These are phyloP conservation scores for Drosophila paulistorum DNA, from an alignment of 1,140 invertebrate species.

Conservation along the genomic window DNA sequence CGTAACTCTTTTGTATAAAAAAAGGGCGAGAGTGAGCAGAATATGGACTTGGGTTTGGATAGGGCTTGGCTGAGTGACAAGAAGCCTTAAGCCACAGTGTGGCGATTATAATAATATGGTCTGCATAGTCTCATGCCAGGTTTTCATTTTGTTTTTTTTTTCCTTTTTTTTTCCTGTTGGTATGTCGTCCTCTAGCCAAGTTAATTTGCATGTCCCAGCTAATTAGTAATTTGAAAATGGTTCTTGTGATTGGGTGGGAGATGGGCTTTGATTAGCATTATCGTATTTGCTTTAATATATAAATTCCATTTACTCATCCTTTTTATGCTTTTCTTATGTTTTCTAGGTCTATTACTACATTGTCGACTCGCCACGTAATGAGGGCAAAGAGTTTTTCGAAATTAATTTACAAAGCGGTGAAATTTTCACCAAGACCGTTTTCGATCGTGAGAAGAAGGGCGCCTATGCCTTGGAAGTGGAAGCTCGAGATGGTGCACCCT, in stretches of 20 bases:
- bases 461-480: slow-evolving; percentile 97
- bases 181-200: slow-evolving; percentile 65
- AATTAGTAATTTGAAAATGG: slow-evolving; percentile 57
- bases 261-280: slow-evolving; percentile 66
- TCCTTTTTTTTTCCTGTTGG: slow-evolving; percentile 16
- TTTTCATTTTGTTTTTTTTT: slow-evolving; percentile 24
- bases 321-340: slow-evolving; percentile 29
- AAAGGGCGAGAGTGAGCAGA: not conserved
- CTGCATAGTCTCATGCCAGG: slow-evolving; percentile 51
- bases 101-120: slow-evolving; percentile 76
- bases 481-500: slow-evolving; percentile 95
- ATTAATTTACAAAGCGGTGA: slow-evolving; percentile 97
- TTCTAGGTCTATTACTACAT: slow-evolving; percentile 94
- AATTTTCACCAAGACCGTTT: slow-evolving; percentile 96
- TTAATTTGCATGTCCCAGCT: slow-evolving; percentile 76
- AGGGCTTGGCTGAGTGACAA: slow-evolving; percentile 25
- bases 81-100: slow-evolving; percentile 38
- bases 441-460: slow-evolving; percentile 97
- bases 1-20: slow-evolving; percentile 33
- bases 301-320: slow-evolving; percentile 50
- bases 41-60: not conserved
- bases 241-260: slow-evolving; percentile 18
- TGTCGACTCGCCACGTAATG: slow-evolving; percentile 93
- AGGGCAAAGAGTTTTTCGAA: slow-evolving; percentile 97
- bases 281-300: slow-evolving; percentile 56